phyloP scores from a whole-genome alignment of 2,113 vertebrate genomes.

The Myxocyprinus asiaticus region DNA sequence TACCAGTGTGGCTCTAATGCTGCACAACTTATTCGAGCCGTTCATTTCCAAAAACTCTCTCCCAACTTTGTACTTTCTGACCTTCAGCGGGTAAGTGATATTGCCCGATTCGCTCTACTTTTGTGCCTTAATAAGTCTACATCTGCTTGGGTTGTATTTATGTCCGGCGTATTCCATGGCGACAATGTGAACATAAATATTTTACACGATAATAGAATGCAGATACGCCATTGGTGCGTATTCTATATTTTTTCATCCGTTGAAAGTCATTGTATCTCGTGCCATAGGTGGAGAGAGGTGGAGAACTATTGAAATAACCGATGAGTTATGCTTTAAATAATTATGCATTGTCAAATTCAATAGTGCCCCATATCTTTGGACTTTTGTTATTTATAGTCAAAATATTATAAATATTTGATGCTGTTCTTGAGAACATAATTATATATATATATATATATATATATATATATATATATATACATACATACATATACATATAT shows the following conservation, averaged over 20 bases:
- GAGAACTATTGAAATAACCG: too few relatives aligned
- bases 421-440: too few relatives aligned
- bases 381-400: too few relatives aligned
- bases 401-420: too few relatives aligned
- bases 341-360: neutral
- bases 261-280: too few relatives aligned
- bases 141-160: neutral
- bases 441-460: too few relatives aligned
- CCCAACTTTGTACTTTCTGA: slow-evolving; percentile 71
- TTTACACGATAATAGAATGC: neutral
- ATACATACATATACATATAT: neutral
- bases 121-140: slow-evolving; percentile 31
- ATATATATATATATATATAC: too few relatives aligned
- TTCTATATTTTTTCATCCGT: neutral
- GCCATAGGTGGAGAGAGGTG: too few relatives aligned
- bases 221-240: neutral
- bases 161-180: neutral
- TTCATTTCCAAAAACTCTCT: slow-evolving; percentile 61
- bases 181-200: neutral
- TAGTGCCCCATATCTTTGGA: neutral
- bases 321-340: neutral
- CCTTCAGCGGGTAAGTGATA: slow-evolving; percentile 80
- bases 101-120: slow-evolving; percentile 46
- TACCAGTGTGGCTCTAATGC: slow-evolving; percentile 26
- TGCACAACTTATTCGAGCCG: slow-evolving; percentile 45